phyloP scores from a whole-genome alignment of 1,140 invertebrate genomes.

The Coelopa frigida region DNA sequence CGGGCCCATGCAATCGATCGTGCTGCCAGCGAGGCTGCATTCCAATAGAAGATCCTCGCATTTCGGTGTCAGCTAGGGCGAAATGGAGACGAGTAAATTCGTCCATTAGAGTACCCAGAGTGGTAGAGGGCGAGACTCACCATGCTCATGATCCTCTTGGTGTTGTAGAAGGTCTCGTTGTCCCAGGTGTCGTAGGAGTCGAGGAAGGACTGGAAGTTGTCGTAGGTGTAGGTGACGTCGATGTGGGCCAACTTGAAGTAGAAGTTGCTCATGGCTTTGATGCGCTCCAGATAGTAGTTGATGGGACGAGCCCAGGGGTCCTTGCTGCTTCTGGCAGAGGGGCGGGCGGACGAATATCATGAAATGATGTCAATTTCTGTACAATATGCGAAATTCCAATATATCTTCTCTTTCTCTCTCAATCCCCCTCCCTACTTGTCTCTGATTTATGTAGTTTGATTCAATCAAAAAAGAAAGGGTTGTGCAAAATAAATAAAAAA shows the following conservation, averaged over 20 bases:
- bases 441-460: background rate
- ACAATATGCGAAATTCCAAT: no score
- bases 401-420: background rate
- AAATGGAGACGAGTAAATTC: background rate
- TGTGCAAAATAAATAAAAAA: no score
- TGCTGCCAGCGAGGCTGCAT: slow-evolving; percentile 22
- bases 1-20: slow-evolving; percentile 21
- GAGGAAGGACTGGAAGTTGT: slow-evolving; percentile 28
- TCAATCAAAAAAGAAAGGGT: no score
- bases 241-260: slow-evolving; percentile 17
- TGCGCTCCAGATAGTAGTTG: slow-evolving; percentile 19
- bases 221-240: slow-evolving; percentile 15
- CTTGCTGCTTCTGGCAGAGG: slow-evolving; percentile 19
- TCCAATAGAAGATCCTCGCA: slow-evolving; percentile 28
- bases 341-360: background rate
- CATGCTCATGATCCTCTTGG: slow-evolving; percentile 14
- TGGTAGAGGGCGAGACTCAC: slow-evolving; percentile 10
- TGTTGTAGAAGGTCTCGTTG: slow-evolving; percentile 33
- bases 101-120: background rate
- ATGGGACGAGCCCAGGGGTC: slow-evolving; percentile 20
- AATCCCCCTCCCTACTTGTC: background rate
- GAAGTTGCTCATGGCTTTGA: slow-evolving; percentile 19
- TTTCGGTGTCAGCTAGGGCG: slow-evolving; percentile 24
- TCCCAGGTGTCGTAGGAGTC: slow-evolving; percentile 23
- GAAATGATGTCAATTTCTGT: background rate